Base-by-base conservation (phyloP, 2,797 vertebrate species). In the Telmatherina bonti region DNA sequence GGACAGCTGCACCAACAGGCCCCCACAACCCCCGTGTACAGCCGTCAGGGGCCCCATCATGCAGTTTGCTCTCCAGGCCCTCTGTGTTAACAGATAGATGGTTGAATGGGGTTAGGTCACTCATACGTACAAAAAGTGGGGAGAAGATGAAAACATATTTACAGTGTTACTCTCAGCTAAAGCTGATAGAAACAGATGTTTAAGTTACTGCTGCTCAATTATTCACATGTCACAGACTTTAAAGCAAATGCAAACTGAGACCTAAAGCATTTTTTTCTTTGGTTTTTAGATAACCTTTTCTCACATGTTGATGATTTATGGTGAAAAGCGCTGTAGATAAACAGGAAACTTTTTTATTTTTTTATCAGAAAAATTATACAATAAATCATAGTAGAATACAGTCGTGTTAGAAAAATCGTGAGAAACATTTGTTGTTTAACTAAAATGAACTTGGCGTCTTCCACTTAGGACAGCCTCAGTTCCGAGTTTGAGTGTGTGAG, bases 1-100 rank as follows among this genome's bases (percentile, higher is more conserved):
- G 94, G 96, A 94, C 96, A 98, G 95, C 96, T 97, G 96, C 93
- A 92, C 87, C 91, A 92, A 85, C 90, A 89, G 91, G 88, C 85
- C 87, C 90, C 69, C 86, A 72, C 76, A 89, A 66, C 84, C 82
- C 84, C 85, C 77, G 67, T 70, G 70, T 86, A 83, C 88, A 87
- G 90, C 79, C 85, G 43, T 83, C 70, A 38, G 83, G 90, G 90
- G 82, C 85, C 89, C 82, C 88, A 68, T 76, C 71, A 45, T 57
- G 69, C 73, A 83, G 82, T 82, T 84, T 65, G 74, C 81, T 84
- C 85, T 73, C 82, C 91, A 93, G 93, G 84, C 93, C 90, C 82
- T 81, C 71, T 52, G 86, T 93, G 93, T 93, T 93, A 95, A 94
- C 92, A 91, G 93, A 94, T 92, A 91, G 93, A 94, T 93, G 92